Base-by-base conservation (phyloP, 2,797 vertebrate genomes). In the Pipistrellus nathusii region DNA sequence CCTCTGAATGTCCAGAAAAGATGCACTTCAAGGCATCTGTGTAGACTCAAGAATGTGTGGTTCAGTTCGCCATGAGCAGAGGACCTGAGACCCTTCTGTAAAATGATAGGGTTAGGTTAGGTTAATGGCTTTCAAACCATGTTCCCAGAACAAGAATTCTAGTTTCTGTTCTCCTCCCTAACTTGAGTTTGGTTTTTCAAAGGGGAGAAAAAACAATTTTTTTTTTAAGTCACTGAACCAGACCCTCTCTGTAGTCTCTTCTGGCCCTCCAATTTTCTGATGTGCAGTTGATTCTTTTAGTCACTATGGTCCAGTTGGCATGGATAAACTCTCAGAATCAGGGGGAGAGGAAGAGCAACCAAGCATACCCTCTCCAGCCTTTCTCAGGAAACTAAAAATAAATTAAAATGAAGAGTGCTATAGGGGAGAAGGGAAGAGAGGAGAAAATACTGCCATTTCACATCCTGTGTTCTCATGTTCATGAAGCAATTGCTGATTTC, bases 321-420 rank as follows among this genome's bases (percentile, higher is more conserved):
- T 92, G 86, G 77, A 83, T 93, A 89, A 94, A 95, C 89, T 88
- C 66, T 85, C 84, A 75, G 94, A 93, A 90, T 76, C 72, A 78
- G 87, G 94, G 72, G 75, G 78, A 93, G 86, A 91, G 84, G 80
- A 94, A 95, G 72, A 80, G 88, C 86, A 89, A 55, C 88, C 88
- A 87, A 89, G 83, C 88, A 78, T 92, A 62, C 64, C 53, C 18
- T 89, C 94, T 72, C 91, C 55, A 64, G 75, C 73, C 78, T 27
- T 66, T 85, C 96, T 90, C 84, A 77, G 82, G 62, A 95, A 96
- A 94, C 87, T 87, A 86, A 96, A 94, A 95, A 85, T 95, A 95
- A 92, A 93, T 91, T 21, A 95, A 94, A 93, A 53, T 21, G 59
- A 93, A 88, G 35, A 80, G n/a, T 57, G 44, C 4, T 1, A 32